Conservation (phyloP, 2,113 vertebrate genomes). For the Hucho hucho region DNA sequence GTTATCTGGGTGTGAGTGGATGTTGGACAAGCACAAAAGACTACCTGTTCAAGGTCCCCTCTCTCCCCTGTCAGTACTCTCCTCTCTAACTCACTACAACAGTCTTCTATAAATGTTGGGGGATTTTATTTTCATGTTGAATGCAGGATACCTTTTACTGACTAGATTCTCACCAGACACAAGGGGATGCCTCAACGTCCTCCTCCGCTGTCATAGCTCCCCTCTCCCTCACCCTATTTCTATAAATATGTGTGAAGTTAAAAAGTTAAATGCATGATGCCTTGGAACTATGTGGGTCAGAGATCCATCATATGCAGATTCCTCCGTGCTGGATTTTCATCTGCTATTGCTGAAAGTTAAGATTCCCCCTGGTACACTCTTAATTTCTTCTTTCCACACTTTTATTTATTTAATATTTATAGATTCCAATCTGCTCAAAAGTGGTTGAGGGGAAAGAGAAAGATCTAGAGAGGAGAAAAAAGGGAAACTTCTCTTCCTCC, state of each 20-base stretch:
- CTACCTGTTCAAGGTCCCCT: conserved; percentile 39
- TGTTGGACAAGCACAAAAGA: conserved; percentile 41
- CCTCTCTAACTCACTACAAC: conserved; percentile 30
- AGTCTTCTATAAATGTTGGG: background rate
- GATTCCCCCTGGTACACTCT: conserved; percentile 61
- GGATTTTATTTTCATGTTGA: conserved; percentile 14
- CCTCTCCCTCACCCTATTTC: background rate
- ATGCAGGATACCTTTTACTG: conserved; percentile 58
- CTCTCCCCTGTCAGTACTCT: conserved; percentile 29
- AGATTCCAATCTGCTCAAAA: conserved; percentile 63
- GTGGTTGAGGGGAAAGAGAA: conserved; percentile 34
- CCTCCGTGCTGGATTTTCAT: conserved; percentile 60
- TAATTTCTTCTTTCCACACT: conserved; percentile 68
- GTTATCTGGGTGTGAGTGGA: conserved; percentile 47
- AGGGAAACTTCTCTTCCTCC: conserved; percentile 5
- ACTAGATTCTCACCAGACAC: too few species aligned
- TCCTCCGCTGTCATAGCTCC: background rate
- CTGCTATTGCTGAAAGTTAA: conserved; percentile 67
- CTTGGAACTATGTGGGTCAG: conserved; percentile 78
- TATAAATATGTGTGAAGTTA: too few species aligned
- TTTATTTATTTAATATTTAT: conserved; percentile 73
- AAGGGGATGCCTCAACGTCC: background rate
- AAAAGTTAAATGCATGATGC: conserved; percentile 26
- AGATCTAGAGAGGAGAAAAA: conserved; percentile 29
- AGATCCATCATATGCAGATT: conserved; percentile 73